phyloP scores from a whole-genome alignment of 2,797 vertebrate genomes.

The Melanogrammus aeglefinus region DNA sequence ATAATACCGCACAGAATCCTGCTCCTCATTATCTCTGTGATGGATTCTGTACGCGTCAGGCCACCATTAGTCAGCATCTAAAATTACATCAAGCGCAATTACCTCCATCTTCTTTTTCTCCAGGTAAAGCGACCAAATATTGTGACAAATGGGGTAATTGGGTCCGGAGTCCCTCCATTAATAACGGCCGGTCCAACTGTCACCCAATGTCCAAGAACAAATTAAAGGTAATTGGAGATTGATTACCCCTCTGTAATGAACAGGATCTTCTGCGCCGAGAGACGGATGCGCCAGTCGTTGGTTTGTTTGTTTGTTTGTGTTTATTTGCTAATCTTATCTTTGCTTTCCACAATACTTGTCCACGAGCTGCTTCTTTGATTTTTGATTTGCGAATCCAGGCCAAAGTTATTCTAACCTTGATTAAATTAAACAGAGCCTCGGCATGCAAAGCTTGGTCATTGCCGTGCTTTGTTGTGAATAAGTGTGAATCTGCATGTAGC shows the following conservation, averaged over 20 bases:
- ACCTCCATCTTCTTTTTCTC: constrained; percentile 26
- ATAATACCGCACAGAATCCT: not conserved
- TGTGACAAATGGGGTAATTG: constrained; percentile 88
- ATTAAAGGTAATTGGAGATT: constrained; percentile 73
- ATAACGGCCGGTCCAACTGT: constrained; percentile 84
- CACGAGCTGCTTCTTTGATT: not conserved
- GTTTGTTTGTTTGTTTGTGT: not conserved
- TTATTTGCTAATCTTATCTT: not conserved
- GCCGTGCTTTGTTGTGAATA: not conserved
- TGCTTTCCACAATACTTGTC: not conserved
- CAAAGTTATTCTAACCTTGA: not conserved
- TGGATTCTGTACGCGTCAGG: constrained; percentile 18
- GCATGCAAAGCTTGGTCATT: not conserved
- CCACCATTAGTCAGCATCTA: constrained; percentile 16
- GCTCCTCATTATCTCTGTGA: constrained; percentile 7
- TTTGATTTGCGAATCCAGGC: not conserved
- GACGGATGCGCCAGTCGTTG: not conserved
- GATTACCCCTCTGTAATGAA: constrained; percentile 18
- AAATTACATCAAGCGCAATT: constrained; percentile 29
- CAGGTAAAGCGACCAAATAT: constrained; percentile 87
- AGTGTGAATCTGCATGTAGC: not conserved
- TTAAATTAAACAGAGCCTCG: not conserved
- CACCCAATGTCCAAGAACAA: constrained; percentile 78
- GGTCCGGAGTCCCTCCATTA: constrained; percentile 80
- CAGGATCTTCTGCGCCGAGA: not conserved